A percentile compares a stretch with the other conserved stretches of the same genome.
Evolutionary conservation across 2,113 vertebrate genomes (phyloP).

Genomic region (Pelodiscus sinensis): DNA sequence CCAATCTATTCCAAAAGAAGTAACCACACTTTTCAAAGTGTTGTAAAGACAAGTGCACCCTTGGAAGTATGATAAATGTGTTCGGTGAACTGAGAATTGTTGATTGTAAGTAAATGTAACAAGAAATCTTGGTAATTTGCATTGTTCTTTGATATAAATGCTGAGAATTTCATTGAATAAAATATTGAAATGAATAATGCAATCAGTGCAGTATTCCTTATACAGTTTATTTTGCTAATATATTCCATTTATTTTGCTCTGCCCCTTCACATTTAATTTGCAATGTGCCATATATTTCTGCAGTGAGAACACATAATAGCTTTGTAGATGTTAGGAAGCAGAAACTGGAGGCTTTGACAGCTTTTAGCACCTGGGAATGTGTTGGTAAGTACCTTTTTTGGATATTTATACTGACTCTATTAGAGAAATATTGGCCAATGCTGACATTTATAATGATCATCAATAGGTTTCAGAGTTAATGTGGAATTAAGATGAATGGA

Average conservation of each 20-base stretch:
- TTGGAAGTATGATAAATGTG: background rate
- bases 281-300: background rate
- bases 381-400: background rate
- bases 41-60: background rate
- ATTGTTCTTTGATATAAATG: background rate
- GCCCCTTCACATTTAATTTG: background rate
- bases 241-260: slow-evolving; percentile 4
- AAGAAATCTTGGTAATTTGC: background rate
- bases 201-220: background rate
- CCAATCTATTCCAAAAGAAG: background rate
- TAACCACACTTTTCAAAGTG: background rate
- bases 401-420: background rate
- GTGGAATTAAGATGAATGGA: background rate
- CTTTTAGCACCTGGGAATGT: background rate
- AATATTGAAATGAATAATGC: slow-evolving; percentile 16
- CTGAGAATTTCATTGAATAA: background rate
- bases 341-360: background rate
- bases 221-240: slow-evolving; percentile 13
- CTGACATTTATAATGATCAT: background rate
- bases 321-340: background rate
- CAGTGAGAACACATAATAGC: background rate
- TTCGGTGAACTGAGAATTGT: background rate
- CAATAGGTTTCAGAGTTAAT: background rate
- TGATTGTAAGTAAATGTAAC: background rate
- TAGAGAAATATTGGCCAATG: background rate